Percentiles rank a stretch among this genome's conserved stretches.
Conservation (phyloP, 2,888 invertebrate species). For the Lasioglossum morio region DNA sequence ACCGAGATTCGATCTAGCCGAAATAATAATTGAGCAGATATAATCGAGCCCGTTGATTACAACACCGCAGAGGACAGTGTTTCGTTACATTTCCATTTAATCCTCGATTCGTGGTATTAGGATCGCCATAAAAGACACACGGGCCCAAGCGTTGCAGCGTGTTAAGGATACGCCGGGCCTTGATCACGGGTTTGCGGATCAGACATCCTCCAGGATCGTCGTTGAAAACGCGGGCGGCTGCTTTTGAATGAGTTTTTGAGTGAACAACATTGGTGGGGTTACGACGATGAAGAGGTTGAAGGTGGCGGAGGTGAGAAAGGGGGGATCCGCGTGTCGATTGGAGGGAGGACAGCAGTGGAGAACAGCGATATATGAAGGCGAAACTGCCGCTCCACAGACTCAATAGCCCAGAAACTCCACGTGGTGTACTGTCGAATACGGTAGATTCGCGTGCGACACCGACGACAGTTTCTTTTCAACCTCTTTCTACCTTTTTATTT, state of each 20-base stretch:
- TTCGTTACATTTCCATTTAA: neutral
- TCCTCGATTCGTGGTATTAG: neutral
- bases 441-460: slow-evolving; percentile 36
- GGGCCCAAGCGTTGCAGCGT: slow-evolving; percentile 1
- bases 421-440: slow-evolving; percentile 61
- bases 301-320: slow-evolving; percentile 55
- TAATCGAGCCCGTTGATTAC: neutral
- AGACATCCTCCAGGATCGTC: slow-evolving; percentile 13
- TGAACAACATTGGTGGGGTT: slow-evolving; percentile 54
- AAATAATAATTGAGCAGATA: neutral
- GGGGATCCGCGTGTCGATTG: slow-evolving; percentile 60
- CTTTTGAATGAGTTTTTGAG: slow-evolving; percentile 60
- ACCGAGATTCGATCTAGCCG: neutral
- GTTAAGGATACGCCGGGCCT: slow-evolving; percentile 35
- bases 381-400: slow-evolving; percentile 81
- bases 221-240: neutral
- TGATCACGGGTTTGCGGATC: neutral
- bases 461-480: neutral
- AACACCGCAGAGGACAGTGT: neutral
- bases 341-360: slow-evolving; percentile 71
- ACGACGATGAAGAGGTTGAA: slow-evolving; percentile 50
- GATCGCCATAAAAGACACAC: slow-evolving; percentile 6
- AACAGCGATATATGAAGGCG: slow-evolving; percentile 83
- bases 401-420: slow-evolving; percentile 80
- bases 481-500: neutral